These are phyloP conservation scores for Stratiomys singularior DNA, from an alignment of 2,888 invertebrate genomes.

Conservation along the genomic window DNA sequence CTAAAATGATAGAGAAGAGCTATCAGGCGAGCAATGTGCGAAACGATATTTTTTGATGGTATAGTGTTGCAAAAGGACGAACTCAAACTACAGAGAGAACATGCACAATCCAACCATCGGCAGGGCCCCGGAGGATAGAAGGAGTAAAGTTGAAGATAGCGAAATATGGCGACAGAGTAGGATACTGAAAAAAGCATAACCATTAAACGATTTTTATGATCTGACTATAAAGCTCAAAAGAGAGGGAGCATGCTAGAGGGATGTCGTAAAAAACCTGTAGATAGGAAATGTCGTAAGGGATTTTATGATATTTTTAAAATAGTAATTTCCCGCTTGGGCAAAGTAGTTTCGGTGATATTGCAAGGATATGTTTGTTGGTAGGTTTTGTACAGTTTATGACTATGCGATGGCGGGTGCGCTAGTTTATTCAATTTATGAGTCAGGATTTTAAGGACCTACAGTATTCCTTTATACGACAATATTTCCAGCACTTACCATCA, in stretches of 20 bases:
- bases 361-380: slow-evolving; percentile 16
- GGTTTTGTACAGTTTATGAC: background rate
- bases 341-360: slow-evolving; percentile 24
- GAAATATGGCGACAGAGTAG: slow-evolving; percentile 14
- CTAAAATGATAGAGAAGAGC: background rate
- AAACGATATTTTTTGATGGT: slow-evolving; percentile 10
- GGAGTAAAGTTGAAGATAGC: background rate
- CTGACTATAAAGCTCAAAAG: slow-evolving; percentile 24
- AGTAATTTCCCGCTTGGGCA: slow-evolving; percentile 18
- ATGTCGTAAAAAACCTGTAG: slow-evolving; percentile 3
- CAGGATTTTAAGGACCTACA: background rate
- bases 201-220: slow-evolving; percentile 33
- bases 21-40: slow-evolving; percentile 11
- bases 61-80: background rate
- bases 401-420: background rate
- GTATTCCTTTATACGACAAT: background rate
- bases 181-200: slow-evolving; percentile 34
- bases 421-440: slow-evolving; percentile 9
- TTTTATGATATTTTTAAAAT: slow-evolving; percentile 36
- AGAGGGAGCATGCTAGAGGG: background rate
- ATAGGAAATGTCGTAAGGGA: slow-evolving; percentile 2
- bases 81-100: background rate
- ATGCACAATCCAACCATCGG: background rate
- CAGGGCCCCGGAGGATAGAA: background rate
- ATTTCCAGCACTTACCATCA: too few species aligned